These are phyloP conservation scores for Neodontobutis hainanensis DNA, from an alignment of 2,113 vertebrate species.

Conservation along the genomic window DNA sequence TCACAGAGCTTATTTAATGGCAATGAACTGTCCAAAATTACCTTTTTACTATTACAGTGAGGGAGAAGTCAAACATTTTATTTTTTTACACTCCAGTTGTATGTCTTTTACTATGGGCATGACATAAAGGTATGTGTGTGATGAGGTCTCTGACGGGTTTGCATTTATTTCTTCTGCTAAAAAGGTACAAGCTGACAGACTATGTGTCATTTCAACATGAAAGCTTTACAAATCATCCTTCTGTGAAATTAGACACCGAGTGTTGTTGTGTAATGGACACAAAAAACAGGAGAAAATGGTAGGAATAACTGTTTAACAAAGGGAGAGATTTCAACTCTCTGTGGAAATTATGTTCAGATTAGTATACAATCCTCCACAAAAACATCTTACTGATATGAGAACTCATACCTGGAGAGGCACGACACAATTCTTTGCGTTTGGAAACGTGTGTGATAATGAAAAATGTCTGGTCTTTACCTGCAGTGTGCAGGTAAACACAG, in stretches of 20 bases:
- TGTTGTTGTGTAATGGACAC: constrained; percentile 27
- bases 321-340: constrained; percentile 19
- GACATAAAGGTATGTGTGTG: constrained; percentile 34
- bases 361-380: constrained; percentile 33
- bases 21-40: constrained; percentile 26
- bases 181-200: constrained; percentile 16
- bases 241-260: constrained; percentile 59
- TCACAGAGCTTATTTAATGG: constrained; percentile 49
- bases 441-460: not conserved
- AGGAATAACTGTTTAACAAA: constrained; percentile 19
- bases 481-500: too few species aligned
- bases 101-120: constrained; percentile 1
- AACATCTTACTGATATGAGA: constrained; percentile 10
- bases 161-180: constrained; percentile 35
- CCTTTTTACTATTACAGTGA: constrained; percentile 15
- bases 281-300: not conserved
- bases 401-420: not conserved
- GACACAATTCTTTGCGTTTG: constrained; percentile 1
- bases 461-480: not conserved
- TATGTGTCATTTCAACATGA: constrained; percentile 59
- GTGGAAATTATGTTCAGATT: constrained; percentile 45
- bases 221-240: constrained; percentile 54
- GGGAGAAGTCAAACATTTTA: not conserved
- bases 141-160: constrained; percentile 56
- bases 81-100: constrained; percentile 13